phyloP scores from a whole-genome alignment of 2,797 vertebrate species.

The Corythornis leucogaster region DNA sequence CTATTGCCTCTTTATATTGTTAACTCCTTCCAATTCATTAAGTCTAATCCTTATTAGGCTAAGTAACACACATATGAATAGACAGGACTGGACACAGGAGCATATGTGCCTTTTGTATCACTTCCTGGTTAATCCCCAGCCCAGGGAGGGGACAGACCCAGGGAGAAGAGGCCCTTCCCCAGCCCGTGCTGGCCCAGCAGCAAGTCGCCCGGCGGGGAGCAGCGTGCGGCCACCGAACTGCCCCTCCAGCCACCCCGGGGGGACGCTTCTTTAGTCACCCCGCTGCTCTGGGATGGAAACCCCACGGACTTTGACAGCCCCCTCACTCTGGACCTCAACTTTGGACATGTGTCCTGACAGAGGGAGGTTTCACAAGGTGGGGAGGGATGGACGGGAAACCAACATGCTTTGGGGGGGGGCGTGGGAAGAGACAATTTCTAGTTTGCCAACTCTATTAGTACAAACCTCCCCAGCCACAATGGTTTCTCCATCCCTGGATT shows the following conservation, averaged over 20 bases:
- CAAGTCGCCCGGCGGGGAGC: neutral
- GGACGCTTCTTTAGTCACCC: slow-evolving; percentile 80
- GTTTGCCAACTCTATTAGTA: neutral
- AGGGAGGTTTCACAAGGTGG: neutral
- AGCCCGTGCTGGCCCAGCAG: neutral
- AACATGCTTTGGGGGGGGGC: rapidly evolving
- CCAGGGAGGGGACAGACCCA: slow-evolving; percentile 71
- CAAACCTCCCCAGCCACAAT: rapidly evolving
- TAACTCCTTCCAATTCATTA: slow-evolving; percentile 99
- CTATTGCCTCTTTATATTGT: slow-evolving; percentile 90
- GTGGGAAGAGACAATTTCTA: neutral
- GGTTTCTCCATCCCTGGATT: neutral
- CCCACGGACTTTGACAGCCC: slow-evolving; percentile 14
- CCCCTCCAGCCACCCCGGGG: slow-evolving; percentile 29
- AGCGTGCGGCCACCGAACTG: slow-evolving; percentile 9
- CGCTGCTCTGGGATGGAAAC: slow-evolving; percentile 72
- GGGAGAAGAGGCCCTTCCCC: slow-evolving; percentile 46
- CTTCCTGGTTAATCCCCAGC: slow-evolving; percentile 86
- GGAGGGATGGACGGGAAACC: neutral
- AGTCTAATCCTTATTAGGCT: slow-evolving; percentile 93
- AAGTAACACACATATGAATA: slow-evolving; percentile 90
- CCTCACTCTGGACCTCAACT: rapidly evolving
- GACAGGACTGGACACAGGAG: slow-evolving; percentile 79
- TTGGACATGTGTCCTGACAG: rapidly evolving
- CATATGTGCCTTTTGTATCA: slow-evolving; percentile 93